Evolutionary conservation across 2,888 invertebrate genomes (phyloP), one percentile per base, ranked within the genome.

Genomic region (Limnephilus rhombicus): DNA sequence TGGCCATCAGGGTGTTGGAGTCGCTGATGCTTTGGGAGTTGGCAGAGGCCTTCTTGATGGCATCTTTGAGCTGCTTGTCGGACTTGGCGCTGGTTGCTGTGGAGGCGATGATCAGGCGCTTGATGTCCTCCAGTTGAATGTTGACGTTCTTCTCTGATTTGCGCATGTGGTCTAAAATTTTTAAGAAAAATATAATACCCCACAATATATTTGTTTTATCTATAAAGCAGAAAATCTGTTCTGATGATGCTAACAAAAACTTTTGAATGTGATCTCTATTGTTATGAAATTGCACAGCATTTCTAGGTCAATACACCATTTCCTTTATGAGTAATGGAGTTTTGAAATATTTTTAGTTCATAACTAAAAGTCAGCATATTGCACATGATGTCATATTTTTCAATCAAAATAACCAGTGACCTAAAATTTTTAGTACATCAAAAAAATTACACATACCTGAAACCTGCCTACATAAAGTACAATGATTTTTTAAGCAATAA

Each of bases 11-110:
- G 29, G 81, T 37, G 34, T 90, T 41, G 29, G 34, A 81, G 9
- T 85, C 87, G 29, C 45, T 41, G n/a, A 85, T 29, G 18, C 53
- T 49, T 29, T 41, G 41, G 12, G 85, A 29, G n/a, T 68, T 85
- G 87, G 68, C 86, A 0, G 91, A 89, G 29, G 92, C 96, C 0
- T 90, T 96, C 0, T 95, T 95, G 1, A 96, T 93, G 0, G 95
- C 96, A 94, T 95, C 95, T 0, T 96, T 95, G 3, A 96, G 94
- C 85, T 95, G 95, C 0, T 95, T 95, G 92, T 96, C 96, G 0
- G 96, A 96, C 93, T 95, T 95, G 0, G 95, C 95, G 93, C 95
- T 96, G 5, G 94, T 94, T 49, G 95, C 95, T 0, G 96, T 95
- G 0, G 94, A 94, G 0, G 94, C 94, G 0, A 95, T 93, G 0